Evolutionary conservation across 2,113 vertebrate genomes (phyloP), one percentile per base, ranked within the genome.

Genomic region (Miniopterus natalensis): DNA sequence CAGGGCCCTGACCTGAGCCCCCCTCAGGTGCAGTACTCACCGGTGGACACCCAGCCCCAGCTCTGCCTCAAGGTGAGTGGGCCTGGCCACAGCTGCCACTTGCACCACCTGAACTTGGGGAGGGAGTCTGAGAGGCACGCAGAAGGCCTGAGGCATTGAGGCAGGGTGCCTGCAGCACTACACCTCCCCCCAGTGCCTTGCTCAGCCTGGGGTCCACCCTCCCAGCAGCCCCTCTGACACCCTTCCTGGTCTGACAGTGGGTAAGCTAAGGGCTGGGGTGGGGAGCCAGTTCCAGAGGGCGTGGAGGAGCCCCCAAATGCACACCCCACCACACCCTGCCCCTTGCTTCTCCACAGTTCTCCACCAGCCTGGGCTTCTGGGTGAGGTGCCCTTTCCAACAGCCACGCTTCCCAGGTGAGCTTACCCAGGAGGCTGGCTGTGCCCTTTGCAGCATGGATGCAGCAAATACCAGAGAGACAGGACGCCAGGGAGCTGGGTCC

Each of bases 21-120:
- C 59, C 63, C 45, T 0, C 87, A 96, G 96, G 96, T 95, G 47
- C 81, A 18, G 90, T 93, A 84, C 31, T 71, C 47, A 0, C 36
- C 11, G 20, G 93, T 96, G 90, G 96, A 96, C 81, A 23, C 90
- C 0, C 96, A 96, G 75, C 90, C 96, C 27, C 94, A 93, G 75
- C 96, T 96, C 61, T 93, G 96, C 94, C 87, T 95, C 45, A 61
- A 96, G 94, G 96, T 96, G 75, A 95, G 89, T 23, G 59, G 36
- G 25, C 55, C 0, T 0, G 15, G 25, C 36, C 0, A 3, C 23
- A 2, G 53, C 15, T 1, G 6, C 9, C 27, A 1, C 36, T 36
- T 36, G 36, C 36, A 36, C 36, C 36, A 36, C 36, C 36, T 36
- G 36, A 36, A 36, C 36, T 36, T 36, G 36, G 36, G 36, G 36